A percentile compares a stretch with the other conserved stretches of the same genome.
These are phyloP conservation scores for Rhinophrynus dorsalis DNA, from an alignment of 2,797 vertebrate genomes.

Conservation along the genomic window DNA sequence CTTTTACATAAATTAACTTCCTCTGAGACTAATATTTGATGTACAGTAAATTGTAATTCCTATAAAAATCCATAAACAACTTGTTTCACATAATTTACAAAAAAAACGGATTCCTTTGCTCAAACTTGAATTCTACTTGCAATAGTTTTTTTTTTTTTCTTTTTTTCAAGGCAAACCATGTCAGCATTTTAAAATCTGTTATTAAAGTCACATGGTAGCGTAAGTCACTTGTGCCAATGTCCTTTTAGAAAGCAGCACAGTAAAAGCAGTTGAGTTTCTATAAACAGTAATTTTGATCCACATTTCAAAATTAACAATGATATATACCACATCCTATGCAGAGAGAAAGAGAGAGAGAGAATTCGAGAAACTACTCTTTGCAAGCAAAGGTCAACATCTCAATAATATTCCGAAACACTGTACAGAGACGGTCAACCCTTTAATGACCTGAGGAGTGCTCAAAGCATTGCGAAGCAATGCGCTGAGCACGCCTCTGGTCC, in stretches of 20 bases:
- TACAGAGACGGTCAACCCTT: no score
- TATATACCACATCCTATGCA: conserved; percentile 79
- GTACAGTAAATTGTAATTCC: conserved; percentile 95
- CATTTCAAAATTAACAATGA: conserved; percentile 76
- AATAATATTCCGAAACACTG: conserved; percentile 71
- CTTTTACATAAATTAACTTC: conserved; percentile 98
- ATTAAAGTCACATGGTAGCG: conserved; percentile 68
- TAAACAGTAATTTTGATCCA: conserved; percentile 79
- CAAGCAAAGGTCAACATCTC: conserved; percentile 86
- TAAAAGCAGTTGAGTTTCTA: conserved; percentile 72
- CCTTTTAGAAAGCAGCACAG: conserved; percentile 76
- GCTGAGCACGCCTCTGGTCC: no score
- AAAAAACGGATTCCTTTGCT: conserved; percentile 91
- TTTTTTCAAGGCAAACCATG: conserved; percentile 73
- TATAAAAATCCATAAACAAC: conserved; percentile 94
- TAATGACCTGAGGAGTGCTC: no score
- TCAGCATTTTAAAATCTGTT: conserved; percentile 70
- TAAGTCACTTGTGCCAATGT: conserved; percentile 74
- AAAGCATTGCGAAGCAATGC: no score
- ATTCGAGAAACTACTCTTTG: conserved; percentile 75
- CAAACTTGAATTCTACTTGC: conserved; percentile 77
- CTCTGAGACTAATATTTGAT: conserved; percentile 97
- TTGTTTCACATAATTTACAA: conserved; percentile 98
- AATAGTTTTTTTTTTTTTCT: conserved; percentile 60
- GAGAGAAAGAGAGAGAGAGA: conserved; percentile 56